A percentile compares a stretch with the other conserved stretches of the same genome.
These are phyloP conservation scores for Bubo bubo DNA, from an alignment of 2,113 vertebrate species.

Conservation along the genomic window DNA sequence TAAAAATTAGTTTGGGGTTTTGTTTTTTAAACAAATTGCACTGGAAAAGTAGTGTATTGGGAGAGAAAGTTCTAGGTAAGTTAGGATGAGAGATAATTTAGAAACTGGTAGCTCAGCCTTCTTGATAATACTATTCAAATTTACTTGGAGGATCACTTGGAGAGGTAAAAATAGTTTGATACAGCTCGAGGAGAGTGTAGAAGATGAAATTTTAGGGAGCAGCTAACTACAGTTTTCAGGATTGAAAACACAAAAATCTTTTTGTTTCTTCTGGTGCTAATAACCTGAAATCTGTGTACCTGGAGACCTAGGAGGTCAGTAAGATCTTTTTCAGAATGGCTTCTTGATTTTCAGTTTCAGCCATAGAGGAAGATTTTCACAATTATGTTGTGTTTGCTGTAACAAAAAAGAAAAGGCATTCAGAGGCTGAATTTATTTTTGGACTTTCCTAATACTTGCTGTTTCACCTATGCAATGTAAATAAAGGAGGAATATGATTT, in stretches of 20 bases:
- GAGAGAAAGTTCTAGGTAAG: background rate
- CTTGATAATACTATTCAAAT: background rate
- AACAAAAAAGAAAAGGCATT: background rate
- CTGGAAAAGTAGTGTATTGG: background rate
- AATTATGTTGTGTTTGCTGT: background rate
- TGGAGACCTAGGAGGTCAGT: background rate
- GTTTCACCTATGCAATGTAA: background rate
- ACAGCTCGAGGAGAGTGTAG: background rate
- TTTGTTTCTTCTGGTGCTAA: background rate
- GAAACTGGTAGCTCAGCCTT: background rate
- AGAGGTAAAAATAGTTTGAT: background rate
- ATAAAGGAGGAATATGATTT: background rate
- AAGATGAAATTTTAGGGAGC: background rate
- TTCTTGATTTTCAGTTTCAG: conserved; percentile 7
- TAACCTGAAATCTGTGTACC: background rate
- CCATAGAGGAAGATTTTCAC: background rate
- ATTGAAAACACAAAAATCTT: background rate
- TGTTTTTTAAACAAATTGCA: background rate
- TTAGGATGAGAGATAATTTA: background rate
- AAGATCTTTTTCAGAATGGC: background rate
- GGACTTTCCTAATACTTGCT: background rate
- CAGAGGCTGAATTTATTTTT: background rate
- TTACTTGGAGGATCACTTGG: background rate
- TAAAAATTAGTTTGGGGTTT: background rate
- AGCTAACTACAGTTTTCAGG: background rate